A percentile compares a stretch with the other conserved stretches of the same genome.
phyloP scores from a whole-genome alignment of 2,888 invertebrate species.

The Drosophila birchii region DNA sequence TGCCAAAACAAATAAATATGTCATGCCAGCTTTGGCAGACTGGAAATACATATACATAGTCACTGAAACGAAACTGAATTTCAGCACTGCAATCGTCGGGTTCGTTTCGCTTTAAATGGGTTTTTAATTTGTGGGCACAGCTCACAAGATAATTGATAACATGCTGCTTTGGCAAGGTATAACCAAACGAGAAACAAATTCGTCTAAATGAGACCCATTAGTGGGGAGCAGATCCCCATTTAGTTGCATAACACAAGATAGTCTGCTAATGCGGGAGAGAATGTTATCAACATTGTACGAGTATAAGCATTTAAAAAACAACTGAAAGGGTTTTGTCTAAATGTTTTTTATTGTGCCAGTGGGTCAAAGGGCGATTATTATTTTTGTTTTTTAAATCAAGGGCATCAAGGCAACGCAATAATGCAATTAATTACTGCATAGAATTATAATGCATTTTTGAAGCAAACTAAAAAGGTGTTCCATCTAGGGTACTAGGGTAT shows the following conservation, averaged over 20 bases:
- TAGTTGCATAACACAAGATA: constrained; percentile 31
- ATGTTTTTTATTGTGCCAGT: no score
- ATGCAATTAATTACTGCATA: no score
- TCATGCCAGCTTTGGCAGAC: constrained; percentile 3
- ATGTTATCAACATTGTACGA: neutral
- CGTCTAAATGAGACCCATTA: constrained; percentile 19
- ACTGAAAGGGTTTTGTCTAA: neutral
- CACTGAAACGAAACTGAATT: constrained; percentile 43
- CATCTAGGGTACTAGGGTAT: no score
- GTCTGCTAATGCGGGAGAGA: neutral
- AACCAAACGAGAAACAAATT: constrained; percentile 2
- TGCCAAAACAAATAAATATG: constrained; percentile 7
- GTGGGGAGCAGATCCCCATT: neutral
- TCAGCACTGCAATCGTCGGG: constrained; percentile 14
- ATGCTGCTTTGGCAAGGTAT: neutral
- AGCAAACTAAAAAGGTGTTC: no score
- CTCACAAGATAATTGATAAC: constrained; percentile 1
- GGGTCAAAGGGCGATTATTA: no score
- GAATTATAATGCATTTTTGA: no score
- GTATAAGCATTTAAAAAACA: neutral
- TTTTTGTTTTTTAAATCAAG: no score
- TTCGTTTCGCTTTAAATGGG: constrained; percentile 37
- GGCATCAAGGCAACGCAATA: no score
- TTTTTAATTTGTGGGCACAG: constrained; percentile 52
- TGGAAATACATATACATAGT: constrained; percentile 25